Conservation (phyloP, 2,797 vertebrate species). For the Podargus strigoides region DNA sequence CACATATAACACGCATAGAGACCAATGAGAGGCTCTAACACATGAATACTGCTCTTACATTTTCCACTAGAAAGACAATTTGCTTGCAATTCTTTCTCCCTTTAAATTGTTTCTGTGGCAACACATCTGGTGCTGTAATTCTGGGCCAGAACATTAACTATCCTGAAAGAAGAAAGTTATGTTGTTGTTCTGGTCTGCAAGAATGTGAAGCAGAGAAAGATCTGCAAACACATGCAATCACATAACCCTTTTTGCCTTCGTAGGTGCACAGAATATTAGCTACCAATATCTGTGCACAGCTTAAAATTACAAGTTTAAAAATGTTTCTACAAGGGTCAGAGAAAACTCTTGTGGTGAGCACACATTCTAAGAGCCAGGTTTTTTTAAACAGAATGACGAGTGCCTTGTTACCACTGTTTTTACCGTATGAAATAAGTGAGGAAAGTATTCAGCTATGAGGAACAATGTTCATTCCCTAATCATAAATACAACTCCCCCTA, state of each 20-base stretch:
- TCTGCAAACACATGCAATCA: not conserved
- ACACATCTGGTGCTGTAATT: slow-evolving; percentile 38
- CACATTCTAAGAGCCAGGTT: not conserved
- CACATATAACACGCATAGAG: not conserved
- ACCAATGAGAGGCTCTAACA: not conserved
- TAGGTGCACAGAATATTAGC: not conserved
- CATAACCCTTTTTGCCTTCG: not conserved
- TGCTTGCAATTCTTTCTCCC: not conserved
- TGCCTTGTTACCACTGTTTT: not conserved
- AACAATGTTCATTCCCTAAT: not conserved
- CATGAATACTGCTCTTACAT: not conserved
- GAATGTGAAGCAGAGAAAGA: not conserved
- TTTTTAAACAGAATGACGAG: not conserved
- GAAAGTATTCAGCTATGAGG: not conserved
- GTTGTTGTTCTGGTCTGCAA: slow-evolving; percentile 26
- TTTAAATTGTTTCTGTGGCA: slow-evolving; percentile 57
- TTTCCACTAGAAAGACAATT: slow-evolving; percentile 6
- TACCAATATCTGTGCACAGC: rapidly evolving
- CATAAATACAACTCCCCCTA: not conserved
- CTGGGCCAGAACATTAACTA: not conserved
- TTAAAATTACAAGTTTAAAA: not conserved
- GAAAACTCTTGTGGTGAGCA: not conserved
- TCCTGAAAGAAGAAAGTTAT: slow-evolving; percentile 11
- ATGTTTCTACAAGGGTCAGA: not conserved
- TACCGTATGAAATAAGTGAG: not conserved